Evolutionary conservation across 2,113 vertebrate species (phyloP).

Genomic region (Hyperopisus bebe): DNA sequence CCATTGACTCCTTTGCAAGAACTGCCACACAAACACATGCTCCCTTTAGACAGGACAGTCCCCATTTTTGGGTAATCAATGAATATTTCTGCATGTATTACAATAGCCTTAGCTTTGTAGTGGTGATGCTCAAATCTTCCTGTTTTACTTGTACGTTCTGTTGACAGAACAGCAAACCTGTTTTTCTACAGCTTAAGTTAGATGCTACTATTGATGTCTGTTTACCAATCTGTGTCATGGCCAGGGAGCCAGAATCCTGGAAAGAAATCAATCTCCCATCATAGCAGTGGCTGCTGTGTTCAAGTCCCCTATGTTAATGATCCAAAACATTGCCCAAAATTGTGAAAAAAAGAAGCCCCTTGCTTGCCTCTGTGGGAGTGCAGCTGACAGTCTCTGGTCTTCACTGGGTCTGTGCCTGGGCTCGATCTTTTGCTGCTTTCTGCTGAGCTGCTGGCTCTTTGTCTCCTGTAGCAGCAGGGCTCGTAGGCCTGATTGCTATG

Average conservation of each 20-base stretch:
- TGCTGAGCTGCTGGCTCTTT: background rate
- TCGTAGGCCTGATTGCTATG: conserved; percentile 23
- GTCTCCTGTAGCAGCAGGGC: conserved; percentile 15
- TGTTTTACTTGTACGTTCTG: background rate
- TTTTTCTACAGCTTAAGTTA: background rate
- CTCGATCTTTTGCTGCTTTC: background rate
- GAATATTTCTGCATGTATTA: background rate
- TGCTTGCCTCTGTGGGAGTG: background rate
- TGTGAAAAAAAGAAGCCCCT: background rate
- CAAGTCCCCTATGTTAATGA: background rate
- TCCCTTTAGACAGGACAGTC: background rate
- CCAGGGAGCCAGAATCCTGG: background rate
- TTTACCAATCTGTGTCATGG: background rate
- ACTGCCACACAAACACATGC: background rate
- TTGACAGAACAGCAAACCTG: background rate
- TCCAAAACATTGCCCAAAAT: background rate
- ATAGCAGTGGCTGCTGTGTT: background rate
- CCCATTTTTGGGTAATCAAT: background rate
- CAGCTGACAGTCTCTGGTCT: background rate
- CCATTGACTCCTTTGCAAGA: background rate
- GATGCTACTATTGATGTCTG: background rate
- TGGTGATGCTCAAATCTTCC: background rate
- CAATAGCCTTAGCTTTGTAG: background rate
- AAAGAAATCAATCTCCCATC: background rate
- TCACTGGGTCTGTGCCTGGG: no score